Evolutionary conservation across 2,113 vertebrate species (phyloP).

Genomic region (Romanogobio albipinnatus): DNA sequence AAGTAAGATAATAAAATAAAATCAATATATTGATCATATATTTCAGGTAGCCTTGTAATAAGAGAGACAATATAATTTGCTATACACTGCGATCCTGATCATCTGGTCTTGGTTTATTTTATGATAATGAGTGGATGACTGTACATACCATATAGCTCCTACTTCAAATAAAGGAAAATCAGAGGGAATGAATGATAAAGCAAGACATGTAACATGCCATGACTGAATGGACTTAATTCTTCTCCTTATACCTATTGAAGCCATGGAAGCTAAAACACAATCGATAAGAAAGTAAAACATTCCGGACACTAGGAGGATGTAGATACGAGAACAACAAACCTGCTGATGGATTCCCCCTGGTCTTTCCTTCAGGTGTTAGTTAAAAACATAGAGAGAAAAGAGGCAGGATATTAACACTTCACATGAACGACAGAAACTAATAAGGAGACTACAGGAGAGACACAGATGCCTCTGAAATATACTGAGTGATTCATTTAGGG

Average conservation of each 20-base stretch:
- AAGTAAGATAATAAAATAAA: too few relatives aligned
- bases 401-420: conserved; percentile 55
- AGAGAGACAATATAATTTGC: too few relatives aligned
- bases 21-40: too few relatives aligned
- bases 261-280: not conserved
- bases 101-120: not conserved
- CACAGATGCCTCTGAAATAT: conserved; percentile 51
- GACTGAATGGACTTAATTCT: not conserved
- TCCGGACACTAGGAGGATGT: conserved; percentile 39
- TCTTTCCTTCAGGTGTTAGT: conserved; percentile 86
- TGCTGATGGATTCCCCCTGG: conserved; percentile 86
- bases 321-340: conserved; percentile 83
- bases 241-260: not conserved
- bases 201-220: conserved; percentile 25
- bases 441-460: conserved; percentile 78
- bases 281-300: not conserved
- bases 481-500: conserved; percentile 48
- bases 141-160: not conserved
- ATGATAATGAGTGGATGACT: not conserved
- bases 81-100: not conserved
- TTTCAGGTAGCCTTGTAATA: too few relatives aligned
- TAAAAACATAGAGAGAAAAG: conserved; percentile 73
- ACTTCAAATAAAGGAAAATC: not conserved
- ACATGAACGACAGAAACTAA: conserved; percentile 57
- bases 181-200: conserved; percentile 4